Percentiles rank a stretch among this genome's conserved stretches.
These are phyloP conservation scores for Aromia moschata DNA, from an alignment of 2,888 invertebrate genomes.

Conservation along the genomic window DNA sequence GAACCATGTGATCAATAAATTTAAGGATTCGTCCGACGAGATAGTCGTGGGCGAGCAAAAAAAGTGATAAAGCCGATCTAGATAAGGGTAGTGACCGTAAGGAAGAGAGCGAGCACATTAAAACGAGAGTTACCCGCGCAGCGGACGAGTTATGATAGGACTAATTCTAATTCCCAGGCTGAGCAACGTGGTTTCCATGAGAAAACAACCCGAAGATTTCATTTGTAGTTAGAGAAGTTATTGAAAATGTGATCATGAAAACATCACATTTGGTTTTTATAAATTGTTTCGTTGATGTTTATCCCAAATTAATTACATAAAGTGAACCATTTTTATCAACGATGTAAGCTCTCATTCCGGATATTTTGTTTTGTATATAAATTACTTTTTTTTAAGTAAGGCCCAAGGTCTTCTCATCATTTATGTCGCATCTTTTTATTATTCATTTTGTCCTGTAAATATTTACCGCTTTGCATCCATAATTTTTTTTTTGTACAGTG, in stretches of 20 bases:
- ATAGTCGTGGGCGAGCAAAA: conserved; percentile 39
- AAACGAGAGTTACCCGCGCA: conserved; percentile 41
- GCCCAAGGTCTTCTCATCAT: background rate
- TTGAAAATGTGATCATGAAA: too few relatives aligned
- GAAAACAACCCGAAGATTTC: too few relatives aligned
- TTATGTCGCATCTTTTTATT: background rate
- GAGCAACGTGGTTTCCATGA: too few relatives aligned
- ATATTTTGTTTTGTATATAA: background rate
- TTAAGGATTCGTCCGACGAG: conserved; percentile 39
- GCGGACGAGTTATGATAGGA: conserved; percentile 48
- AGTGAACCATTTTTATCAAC: too few relatives aligned
- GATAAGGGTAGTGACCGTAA: conserved; percentile 27
- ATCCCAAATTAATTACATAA: too few relatives aligned
- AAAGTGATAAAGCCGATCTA: conserved; percentile 28
- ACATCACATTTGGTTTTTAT: too few relatives aligned
- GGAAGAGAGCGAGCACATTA: conserved; percentile 32
- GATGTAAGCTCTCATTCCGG: background rate
- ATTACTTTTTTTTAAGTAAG: background rate
- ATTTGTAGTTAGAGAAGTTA: too few relatives aligned
- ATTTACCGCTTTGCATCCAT: conserved; percentile 32
- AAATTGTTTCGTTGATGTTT: too few relatives aligned
- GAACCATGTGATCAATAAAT: conserved; percentile 37
- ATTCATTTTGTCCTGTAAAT: conserved; percentile 30
- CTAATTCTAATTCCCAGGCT: too few relatives aligned
- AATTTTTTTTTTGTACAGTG: conserved; percentile 35